Evolutionary conservation across 2,888 invertebrate genomes (phyloP), one percentile per base, ranked within the genome.

Genomic region (Agonopterix subpropinquella): DNA sequence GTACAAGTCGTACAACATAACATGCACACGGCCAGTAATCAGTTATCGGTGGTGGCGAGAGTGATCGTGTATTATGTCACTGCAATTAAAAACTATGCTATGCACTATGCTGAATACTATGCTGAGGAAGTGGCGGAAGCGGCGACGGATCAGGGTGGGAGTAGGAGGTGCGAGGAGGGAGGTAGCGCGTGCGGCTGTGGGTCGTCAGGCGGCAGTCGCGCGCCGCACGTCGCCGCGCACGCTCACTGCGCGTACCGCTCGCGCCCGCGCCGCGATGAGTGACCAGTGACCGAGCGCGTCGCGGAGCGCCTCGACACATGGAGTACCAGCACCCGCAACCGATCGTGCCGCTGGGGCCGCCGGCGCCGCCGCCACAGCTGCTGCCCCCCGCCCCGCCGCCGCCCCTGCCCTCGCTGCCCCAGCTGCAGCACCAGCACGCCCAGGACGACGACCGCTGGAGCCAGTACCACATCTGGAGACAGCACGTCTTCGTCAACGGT

Each of bases 401-500:
- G 60, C 92, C 92, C 66, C 90, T 92, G 70, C 91, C 91, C 59
- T 91, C 92, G 67, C 89, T 91, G 67, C 90, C 91, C 50, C 91
- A 91, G 82, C 89, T 91, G 62, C 91, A 91, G 69, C 89, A 91
- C 75, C 89, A 88, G 47, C 90, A 91, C 64, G 89, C 90, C 50
- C 89, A 90, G 70, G 91, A 90, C 66, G 92, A 90, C 74, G 91
- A 89, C 77, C 91, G 89, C 71, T 94, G 93, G 93, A 91, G 91
- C 62, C 94, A 94, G 87, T 94, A 94, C 77, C 94, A 94, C 79
- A 90, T 94, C 60, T 94, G 94, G 94, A 89, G 94, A 66, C 94
- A 94, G 80, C 94, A 94, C 77, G 93, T 93, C 76, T 93, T 93
- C 77, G 92, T 93, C 83, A 93, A 93, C 83, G 93, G 93, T 93